Evolutionary conservation across 37 sponge, comb jelly and placozoan species (phyloP).

Genomic region (Cladorhizidae sp.): DNA sequence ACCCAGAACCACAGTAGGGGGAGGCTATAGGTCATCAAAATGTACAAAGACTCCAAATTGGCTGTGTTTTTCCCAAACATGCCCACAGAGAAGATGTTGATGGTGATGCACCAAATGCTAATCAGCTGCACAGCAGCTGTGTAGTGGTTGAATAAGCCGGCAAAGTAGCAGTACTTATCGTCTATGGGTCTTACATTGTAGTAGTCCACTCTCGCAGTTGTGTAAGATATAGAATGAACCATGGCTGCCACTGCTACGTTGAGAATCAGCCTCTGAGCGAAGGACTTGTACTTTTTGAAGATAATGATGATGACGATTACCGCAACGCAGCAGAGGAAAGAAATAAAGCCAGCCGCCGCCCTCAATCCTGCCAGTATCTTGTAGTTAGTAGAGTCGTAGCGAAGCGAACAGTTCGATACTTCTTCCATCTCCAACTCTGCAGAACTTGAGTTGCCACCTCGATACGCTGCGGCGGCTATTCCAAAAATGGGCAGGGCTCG

Average conservation of each 20-base stretch:
- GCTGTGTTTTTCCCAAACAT: not conserved
- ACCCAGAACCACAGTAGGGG: slow-evolving; percentile 43
- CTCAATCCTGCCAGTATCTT: slow-evolving; percentile 13
- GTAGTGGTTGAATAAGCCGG: slow-evolving; percentile 39
- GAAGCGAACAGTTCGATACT: not conserved
- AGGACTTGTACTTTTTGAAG: slow-evolving; percentile 43
- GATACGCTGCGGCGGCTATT: too few relatives aligned
- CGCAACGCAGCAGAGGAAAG: slow-evolving; percentile 18
- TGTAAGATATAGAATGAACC: slow-evolving; percentile 36
- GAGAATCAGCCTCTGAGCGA: slow-evolving; percentile 42
- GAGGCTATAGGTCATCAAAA: not conserved
- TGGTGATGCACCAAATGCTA: slow-evolving; percentile 15
- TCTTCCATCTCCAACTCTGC: not conserved
- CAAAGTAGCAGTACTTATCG: slow-evolving; percentile 40
- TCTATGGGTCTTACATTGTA: slow-evolving; percentile 7
- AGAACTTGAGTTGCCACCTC: not conserved
- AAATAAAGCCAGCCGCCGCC: slow-evolving; percentile 17
- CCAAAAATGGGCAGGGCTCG: too few relatives aligned
- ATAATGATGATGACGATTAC: slow-evolving; percentile 32
- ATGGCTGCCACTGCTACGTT: slow-evolving; percentile 28
- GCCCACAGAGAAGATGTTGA: slow-evolving; percentile 7
- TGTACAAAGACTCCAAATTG: slow-evolving; percentile 3
- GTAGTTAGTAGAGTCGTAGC: slow-evolving; percentile 4
- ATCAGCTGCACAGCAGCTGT: slow-evolving; percentile 6
- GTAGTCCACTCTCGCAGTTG: slow-evolving; percentile 20